A percentile compares a stretch with the other conserved stretches of the same genome.
phyloP scores from a whole-genome alignment of 2,888 invertebrate genomes.

The Apamea monoglypha region DNA sequence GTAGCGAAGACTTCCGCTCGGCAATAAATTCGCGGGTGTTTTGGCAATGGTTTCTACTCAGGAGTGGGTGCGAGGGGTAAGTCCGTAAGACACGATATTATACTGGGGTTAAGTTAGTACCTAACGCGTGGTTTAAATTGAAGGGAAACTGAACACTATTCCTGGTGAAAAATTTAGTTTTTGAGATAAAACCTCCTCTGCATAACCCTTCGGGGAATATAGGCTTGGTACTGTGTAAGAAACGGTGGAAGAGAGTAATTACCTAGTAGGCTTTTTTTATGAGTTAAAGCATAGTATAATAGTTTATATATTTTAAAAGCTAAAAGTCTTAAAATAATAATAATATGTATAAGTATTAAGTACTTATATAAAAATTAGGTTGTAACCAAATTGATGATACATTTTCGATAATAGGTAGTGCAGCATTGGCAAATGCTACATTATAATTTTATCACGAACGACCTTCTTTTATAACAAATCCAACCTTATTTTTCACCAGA shows the following conservation, averaged over 20 bases:
- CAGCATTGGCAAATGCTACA: too few species aligned
- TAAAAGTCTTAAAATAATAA: too few species aligned
- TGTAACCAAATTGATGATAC: neutral
- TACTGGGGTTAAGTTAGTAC: constrained; percentile 23
- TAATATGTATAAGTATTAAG: neutral
- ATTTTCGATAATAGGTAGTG: neutral
- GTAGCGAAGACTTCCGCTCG: constrained; percentile 87
- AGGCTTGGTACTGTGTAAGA: neutral
- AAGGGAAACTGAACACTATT: neutral
- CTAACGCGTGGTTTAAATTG: neutral
- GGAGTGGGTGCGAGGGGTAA: constrained; percentile 58
- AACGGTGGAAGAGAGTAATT: neutral
- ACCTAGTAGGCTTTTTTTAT: neutral
- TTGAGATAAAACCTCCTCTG: neutral
- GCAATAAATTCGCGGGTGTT: constrained; percentile 82
- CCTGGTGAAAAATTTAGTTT: too few species aligned
- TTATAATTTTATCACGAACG: too few species aligned
- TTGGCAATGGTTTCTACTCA: constrained; percentile 76
- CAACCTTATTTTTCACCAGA: too few species aligned
- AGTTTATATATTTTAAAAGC: too few species aligned
- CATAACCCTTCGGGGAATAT: rapidly evolving
- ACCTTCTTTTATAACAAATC: too few species aligned
- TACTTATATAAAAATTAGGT: neutral
- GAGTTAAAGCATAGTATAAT: neutral
- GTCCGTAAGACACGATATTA: constrained; percentile 47